Evolutionary conservation across 2,888 invertebrate genomes (phyloP).

Genomic region (Ethmia dodecea): DNA sequence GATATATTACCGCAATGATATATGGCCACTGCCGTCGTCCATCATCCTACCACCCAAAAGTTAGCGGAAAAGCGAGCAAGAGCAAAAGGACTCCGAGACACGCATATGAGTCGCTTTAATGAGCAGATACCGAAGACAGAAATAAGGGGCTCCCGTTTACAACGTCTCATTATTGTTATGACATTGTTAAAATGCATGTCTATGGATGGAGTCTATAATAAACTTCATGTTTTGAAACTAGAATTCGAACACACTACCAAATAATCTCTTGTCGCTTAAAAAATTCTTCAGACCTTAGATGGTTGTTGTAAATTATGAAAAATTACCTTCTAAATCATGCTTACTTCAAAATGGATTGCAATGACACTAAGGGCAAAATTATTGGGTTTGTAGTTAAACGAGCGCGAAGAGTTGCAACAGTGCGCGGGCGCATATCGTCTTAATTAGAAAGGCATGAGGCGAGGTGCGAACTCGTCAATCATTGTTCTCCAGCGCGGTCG

Average conservation of each 20-base stretch:
- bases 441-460: conserved; percentile 65
- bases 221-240: no score
- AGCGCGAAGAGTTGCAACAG: conserved; percentile 51
- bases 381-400: conserved; percentile 48
- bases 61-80: conserved; percentile 63
- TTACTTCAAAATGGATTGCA: conserved; percentile 26
- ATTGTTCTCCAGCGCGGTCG: conserved; percentile 53
- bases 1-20: conserved; percentile 75
- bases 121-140: conserved; percentile 74
- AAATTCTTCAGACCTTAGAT: no score
- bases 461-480: conserved; percentile 76
- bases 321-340: no score
- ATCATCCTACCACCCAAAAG: conserved; percentile 77
- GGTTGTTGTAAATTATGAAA: no score
- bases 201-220: conserved; percentile 45
- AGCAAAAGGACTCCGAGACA: conserved; percentile 55
- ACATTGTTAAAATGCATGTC: conserved; percentile 63
- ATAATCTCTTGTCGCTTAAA: no score
- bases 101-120: conserved; percentile 62
- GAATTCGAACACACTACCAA: no score
- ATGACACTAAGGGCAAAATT: conserved; percentile 34
- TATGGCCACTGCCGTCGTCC: conserved; percentile 68
- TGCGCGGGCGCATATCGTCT: conserved; percentile 68
- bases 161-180: conserved; percentile 64
- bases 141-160: conserved; percentile 68